Conservation (phyloP, 2,113 vertebrate species). For the Marmota flaviventris region DNA sequence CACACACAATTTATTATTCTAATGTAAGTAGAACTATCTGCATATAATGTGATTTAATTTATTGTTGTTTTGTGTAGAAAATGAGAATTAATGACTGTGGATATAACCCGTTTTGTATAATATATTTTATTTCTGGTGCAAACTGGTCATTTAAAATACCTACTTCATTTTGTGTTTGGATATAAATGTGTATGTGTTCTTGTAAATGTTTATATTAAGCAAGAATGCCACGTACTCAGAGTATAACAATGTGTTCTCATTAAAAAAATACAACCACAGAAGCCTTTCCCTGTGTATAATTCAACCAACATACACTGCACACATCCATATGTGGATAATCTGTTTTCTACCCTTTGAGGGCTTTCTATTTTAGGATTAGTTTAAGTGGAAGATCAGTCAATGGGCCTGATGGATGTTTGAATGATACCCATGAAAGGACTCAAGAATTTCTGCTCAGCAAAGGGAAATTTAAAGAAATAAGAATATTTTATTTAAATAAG, state of each 20-base stretch:
- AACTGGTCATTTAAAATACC: conserved; percentile 85
- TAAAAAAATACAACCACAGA: conserved; percentile 87
- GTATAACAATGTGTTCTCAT: conserved; percentile 90
- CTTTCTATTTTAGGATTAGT: neutral
- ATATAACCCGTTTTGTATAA: conserved; percentile 90
- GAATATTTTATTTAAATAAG: neutral
- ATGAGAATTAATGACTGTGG: conserved; percentile 90
- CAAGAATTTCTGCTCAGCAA: neutral
- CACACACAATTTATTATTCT: conserved; percentile 87
- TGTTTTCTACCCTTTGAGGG: neutral
- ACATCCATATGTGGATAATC: neutral
- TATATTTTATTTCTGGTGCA: conserved; percentile 89
- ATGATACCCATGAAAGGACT: neutral
- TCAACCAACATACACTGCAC: neutral
- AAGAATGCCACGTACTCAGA: conserved; percentile 87
- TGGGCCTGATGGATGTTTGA: neutral
- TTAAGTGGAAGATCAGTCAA: conserved; percentile 5
- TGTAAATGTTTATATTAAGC: conserved; percentile 88
- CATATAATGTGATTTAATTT: conserved; percentile 97
- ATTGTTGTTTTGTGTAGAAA: conserved; percentile 92
- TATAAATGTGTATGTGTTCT: conserved; percentile 89
- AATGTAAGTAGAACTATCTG: conserved; percentile 95
- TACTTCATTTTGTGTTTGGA: conserved; percentile 86
- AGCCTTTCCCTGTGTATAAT: conserved; percentile 65
- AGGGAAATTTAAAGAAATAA: neutral